phyloP scores from a whole-genome alignment of 1,140 invertebrate genomes.

The Zaprionus nigranus region DNA sequence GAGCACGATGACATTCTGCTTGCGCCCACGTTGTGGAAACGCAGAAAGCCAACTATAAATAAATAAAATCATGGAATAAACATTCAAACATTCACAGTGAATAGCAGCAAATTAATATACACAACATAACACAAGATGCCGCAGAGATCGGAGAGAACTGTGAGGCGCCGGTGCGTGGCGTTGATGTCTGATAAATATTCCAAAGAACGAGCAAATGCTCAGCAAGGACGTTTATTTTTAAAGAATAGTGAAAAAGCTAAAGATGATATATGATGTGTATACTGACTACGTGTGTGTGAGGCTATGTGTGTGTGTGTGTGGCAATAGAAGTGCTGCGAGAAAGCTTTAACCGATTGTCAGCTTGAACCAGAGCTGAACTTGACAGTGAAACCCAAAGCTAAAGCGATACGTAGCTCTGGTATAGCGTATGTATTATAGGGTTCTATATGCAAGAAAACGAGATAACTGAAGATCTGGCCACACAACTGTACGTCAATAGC shows the following conservation, averaged over 20 bases:
- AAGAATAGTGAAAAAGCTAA: slow-evolving; percentile 30
- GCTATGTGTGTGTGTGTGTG: not conserved
- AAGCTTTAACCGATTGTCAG: slow-evolving; percentile 32
- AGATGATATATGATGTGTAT: slow-evolving; percentile 11
- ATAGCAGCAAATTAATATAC: slow-evolving; percentile 49
- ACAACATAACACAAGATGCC: slow-evolving; percentile 22
- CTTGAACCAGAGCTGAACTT: slow-evolving; percentile 63
- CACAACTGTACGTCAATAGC: slow-evolving; percentile 48
- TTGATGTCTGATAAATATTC: slow-evolving; percentile 32
- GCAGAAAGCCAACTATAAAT: slow-evolving; percentile 37
- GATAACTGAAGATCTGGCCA: slow-evolving; percentile 16
- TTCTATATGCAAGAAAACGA: slow-evolving; percentile 1
- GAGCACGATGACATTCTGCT: slow-evolving; percentile 19
- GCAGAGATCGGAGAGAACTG: slow-evolving; percentile 23
- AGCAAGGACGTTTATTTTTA: slow-evolving; percentile 78
- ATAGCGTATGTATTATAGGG: slow-evolving; percentile 10
- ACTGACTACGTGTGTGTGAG: slow-evolving; percentile 2
- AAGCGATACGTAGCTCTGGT: slow-evolving; percentile 22
- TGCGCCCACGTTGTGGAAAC: slow-evolving; percentile 31
- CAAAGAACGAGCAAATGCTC: slow-evolving; percentile 24
- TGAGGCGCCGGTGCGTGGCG: slow-evolving; percentile 37
- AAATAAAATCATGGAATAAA: slow-evolving; percentile 59
- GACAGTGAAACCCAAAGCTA: slow-evolving; percentile 65
- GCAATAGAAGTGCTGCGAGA: not conserved
- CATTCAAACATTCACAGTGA: slow-evolving; percentile 60